A percentile compares a stretch with the other conserved stretches of the same genome.
phyloP scores from a whole-genome alignment of 2,797 vertebrate species.

The Helostoma temminkii region DNA sequence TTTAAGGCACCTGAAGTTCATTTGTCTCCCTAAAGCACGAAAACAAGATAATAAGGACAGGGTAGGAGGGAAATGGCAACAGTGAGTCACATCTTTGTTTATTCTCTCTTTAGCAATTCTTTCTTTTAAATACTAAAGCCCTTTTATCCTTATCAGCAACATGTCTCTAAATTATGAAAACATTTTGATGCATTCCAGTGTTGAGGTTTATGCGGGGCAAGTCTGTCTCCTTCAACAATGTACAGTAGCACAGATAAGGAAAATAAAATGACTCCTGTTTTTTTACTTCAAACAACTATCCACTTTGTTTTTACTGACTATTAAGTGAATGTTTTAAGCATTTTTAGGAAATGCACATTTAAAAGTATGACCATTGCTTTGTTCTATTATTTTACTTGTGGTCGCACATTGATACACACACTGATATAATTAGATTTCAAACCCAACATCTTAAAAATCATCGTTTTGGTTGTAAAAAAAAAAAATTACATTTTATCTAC shows the following conservation, averaged over 20 bases:
- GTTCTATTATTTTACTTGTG: neutral
- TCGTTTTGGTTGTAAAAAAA: neutral
- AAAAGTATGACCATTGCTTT: too few relatives aligned
- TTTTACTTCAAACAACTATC: slow-evolving; percentile 24
- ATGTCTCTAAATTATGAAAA: slow-evolving; percentile 57
- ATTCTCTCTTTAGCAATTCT: slow-evolving; percentile 52
- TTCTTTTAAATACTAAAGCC: slow-evolving; percentile 57
- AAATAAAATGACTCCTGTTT: slow-evolving; percentile 37
- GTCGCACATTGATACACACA: neutral
- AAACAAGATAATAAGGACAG: slow-evolving; percentile 75
- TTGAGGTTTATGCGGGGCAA: slow-evolving; percentile 52
- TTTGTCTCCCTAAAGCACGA: slow-evolving; percentile 77
- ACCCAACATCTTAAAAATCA: neutral
- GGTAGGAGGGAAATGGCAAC: slow-evolving; percentile 47
- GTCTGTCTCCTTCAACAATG: slow-evolving; percentile 40
- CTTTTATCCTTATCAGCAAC: slow-evolving; percentile 61
- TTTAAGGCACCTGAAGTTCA: slow-evolving; percentile 79
- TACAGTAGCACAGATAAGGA: slow-evolving; percentile 20
- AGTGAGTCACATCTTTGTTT: slow-evolving; percentile 53
- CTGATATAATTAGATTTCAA: neutral
- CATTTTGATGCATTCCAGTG: slow-evolving; percentile 36
- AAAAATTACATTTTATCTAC: neutral
- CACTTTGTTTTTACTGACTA: slow-evolving; percentile 13
- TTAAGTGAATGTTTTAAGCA: slow-evolving; percentile 11
- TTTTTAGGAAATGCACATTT: slow-evolving; percentile 6